Conservation (phyloP, 1,140 invertebrate genomes). For the Bombyx mandarina region DNA sequence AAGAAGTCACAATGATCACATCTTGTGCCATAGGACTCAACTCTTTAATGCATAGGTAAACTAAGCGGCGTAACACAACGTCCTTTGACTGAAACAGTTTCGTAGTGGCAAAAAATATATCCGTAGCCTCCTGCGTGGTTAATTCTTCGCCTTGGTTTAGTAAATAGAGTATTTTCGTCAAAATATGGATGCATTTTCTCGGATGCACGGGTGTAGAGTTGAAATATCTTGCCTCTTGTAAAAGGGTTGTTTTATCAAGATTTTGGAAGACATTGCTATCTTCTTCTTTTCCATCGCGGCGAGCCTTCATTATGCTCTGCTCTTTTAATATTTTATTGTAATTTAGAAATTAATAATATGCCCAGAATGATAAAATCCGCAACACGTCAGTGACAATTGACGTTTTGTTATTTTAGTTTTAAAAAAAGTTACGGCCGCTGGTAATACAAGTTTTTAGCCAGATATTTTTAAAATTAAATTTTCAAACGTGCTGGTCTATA, state of each 20-base stretch:
- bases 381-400: no score
- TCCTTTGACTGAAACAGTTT: constrained; percentile 98
- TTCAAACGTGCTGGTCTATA: no score
- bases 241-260: constrained; percentile 93
- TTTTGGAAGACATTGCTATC: constrained; percentile 90
- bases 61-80: constrained; percentile 90
- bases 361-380: no score
- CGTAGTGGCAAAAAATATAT: constrained; percentile 98
- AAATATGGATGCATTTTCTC: constrained; percentile 93
- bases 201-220: constrained; percentile 97
- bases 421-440: no score
- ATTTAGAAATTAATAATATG: no score
- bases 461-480: no score
- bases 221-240: constrained; percentile 96
- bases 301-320: no score
- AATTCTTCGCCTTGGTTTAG: constrained; percentile 91
- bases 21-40: constrained; percentile 95
- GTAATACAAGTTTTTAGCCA: no score
- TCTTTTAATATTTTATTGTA: no score
- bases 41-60: constrained; percentile 98
- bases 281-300: constrained; percentile 40
- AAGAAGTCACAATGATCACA: constrained; percentile 98
- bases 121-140: constrained; percentile 94
- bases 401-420: no score
- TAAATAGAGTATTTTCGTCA: constrained; percentile 96